These are phyloP conservation scores for Xestia c-nigrum DNA, from an alignment of 2,888 invertebrate genomes.

Conservation along the genomic window DNA sequence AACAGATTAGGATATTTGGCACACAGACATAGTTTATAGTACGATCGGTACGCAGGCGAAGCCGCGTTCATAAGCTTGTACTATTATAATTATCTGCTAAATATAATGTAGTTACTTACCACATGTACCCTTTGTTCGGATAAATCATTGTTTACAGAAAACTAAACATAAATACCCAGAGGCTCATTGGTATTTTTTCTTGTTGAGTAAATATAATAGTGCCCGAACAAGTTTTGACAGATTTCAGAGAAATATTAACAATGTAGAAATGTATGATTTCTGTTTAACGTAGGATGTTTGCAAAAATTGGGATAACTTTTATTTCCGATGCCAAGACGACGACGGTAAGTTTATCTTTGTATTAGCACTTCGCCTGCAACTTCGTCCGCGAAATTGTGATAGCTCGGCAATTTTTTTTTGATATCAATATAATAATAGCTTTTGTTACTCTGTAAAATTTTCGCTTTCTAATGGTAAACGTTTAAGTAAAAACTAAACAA, in stretches of 20 bases:
- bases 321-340: neutral
- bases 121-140: neutral
- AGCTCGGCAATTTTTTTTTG: too few species aligned
- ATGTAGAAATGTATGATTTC: neutral
- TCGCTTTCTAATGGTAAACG: too few species aligned
- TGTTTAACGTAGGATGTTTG: neutral
- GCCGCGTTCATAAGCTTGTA: neutral
- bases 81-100: neutral
- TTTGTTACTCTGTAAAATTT: too few species aligned
- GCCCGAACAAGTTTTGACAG: neutral
- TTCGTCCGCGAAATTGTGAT: too few species aligned
- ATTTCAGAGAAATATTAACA: constrained; percentile 13
- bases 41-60: neutral
- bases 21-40: too few species aligned
- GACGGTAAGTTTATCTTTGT: neutral
- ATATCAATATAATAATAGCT: too few species aligned
- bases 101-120: neutral
- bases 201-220: neutral
- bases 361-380: too few species aligned
- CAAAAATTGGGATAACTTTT: neutral
- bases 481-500: too few species aligned
- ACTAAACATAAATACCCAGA: neutral
- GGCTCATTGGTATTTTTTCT: neutral
- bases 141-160: neutral
- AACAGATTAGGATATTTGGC: neutral